Conservation (phyloP, 2,888 invertebrate genomes). For the Ichneumoninae sp. region DNA sequence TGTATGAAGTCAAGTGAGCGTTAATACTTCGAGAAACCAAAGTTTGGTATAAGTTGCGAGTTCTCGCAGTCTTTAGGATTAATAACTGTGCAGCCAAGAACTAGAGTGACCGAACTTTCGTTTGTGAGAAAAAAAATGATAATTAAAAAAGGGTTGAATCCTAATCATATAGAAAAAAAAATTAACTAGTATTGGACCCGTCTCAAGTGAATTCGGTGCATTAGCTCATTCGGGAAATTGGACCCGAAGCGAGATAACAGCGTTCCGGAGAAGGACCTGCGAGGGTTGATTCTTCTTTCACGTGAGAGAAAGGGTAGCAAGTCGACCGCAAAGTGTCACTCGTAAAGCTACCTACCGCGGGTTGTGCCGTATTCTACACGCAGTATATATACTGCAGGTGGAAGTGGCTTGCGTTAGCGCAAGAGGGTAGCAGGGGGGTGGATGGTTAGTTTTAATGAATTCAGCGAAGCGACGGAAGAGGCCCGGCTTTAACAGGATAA, state of each 20-base stretch:
- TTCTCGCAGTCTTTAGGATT: neutral
- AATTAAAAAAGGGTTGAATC: too few species aligned
- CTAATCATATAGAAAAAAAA: neutral
- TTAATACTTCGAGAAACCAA: neutral
- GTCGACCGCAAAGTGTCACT: conserved; percentile 59
- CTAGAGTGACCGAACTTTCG: neutral
- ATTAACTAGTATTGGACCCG: neutral
- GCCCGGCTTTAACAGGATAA: conserved; percentile 84
- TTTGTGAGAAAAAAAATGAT: neutral
- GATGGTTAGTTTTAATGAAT: conserved; percentile 80
- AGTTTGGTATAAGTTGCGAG: neutral
- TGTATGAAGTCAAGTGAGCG: neutral
- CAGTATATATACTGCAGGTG: conserved; percentile 16
- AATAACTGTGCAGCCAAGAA: neutral
- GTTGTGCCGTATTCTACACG: conserved; percentile 3
- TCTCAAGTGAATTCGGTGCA: conserved; percentile 33
- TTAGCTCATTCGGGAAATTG: conserved; percentile 29
- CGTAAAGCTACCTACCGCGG: conserved; percentile 17
- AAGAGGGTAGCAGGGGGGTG: conserved; percentile 5
- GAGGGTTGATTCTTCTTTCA: conserved; percentile 34
- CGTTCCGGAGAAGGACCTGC: neutral
- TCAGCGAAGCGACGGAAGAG: conserved; percentile 79
- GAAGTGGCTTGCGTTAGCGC: conserved; percentile 48
- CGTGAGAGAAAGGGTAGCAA: conserved; percentile 45
- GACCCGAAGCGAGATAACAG: conserved; percentile 25